Percentiles rank a stretch among this genome's conserved stretches.
Evolutionary conservation across 2,113 vertebrate genomes (phyloP).

Genomic region (Apodemus speciosus): DNA sequence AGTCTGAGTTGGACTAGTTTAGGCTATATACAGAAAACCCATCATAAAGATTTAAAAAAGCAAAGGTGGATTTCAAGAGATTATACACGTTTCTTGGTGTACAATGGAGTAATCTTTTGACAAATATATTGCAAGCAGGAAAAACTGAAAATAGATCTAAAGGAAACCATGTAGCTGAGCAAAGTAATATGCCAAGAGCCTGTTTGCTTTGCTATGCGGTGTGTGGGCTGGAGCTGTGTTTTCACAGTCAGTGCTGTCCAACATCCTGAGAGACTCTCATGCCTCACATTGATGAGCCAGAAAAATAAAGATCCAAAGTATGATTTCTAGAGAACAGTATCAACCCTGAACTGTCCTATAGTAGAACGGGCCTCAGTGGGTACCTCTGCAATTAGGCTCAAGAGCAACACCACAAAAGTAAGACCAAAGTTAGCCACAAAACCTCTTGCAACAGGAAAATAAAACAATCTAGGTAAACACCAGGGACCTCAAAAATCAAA

Average conservation of each 20-base stretch:
- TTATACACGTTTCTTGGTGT: background rate
- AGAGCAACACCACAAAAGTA: background rate
- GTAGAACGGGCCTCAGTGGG: background rate
- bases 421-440: background rate
- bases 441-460: background rate
- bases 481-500: background rate
- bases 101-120: background rate
- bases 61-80: background rate
- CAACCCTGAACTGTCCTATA: background rate
- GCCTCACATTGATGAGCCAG: background rate
- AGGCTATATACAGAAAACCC: background rate
- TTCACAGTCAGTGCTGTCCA: background rate
- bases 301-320: background rate
- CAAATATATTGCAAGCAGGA: background rate
- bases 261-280: background rate
- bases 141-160: background rate
- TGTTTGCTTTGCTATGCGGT: background rate
- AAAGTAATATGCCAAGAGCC: background rate
- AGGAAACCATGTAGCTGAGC: background rate
- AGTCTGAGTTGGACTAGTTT: background rate
- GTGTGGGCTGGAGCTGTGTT: background rate
- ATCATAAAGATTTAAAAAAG: background rate
- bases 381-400: background rate
- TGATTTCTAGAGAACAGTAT: background rate
- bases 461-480: background rate